phyloP scores from a whole-genome alignment of 2,113 vertebrate species.

The Epinephelus cyanopodus region DNA sequence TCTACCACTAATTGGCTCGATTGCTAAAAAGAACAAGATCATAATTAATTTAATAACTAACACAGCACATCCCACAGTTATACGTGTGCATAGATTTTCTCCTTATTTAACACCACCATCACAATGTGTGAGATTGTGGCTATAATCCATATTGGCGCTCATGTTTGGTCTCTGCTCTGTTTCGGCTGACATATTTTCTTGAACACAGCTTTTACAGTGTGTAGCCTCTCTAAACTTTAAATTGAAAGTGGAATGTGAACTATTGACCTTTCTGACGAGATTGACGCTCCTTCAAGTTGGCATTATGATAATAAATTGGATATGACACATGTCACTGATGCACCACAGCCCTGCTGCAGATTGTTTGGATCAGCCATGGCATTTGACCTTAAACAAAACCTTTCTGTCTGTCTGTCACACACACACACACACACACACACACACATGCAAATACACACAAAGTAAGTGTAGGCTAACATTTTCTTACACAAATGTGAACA shows the following conservation, averaged over 20 bases:
- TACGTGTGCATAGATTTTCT: no score
- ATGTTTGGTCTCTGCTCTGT: neutral
- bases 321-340: constrained; percentile 73
- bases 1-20: no score
- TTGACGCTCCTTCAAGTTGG: constrained; percentile 60
- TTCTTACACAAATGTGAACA: neutral
- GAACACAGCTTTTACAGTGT: neutral
- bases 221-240: constrained; percentile 23
- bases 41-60: no score
- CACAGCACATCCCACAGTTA: no score
- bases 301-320: constrained; percentile 67
- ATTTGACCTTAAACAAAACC: constrained; percentile 72
- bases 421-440: constrained; percentile 9
- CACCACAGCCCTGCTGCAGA: constrained; percentile 29
- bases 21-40: no score
- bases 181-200: neutral
- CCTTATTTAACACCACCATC: no score
- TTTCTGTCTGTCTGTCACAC: constrained; percentile 30
- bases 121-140: neutral
- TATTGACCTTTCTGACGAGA: constrained; percentile 46
- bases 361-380: constrained; percentile 55
- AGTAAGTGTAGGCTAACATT: neutral
- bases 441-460: neutral
- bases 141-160: neutral
- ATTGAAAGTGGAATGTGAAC: constrained; percentile 30